Conservation (phyloP, 2,113 vertebrate genomes). For the Coptodon rendalli region DNA sequence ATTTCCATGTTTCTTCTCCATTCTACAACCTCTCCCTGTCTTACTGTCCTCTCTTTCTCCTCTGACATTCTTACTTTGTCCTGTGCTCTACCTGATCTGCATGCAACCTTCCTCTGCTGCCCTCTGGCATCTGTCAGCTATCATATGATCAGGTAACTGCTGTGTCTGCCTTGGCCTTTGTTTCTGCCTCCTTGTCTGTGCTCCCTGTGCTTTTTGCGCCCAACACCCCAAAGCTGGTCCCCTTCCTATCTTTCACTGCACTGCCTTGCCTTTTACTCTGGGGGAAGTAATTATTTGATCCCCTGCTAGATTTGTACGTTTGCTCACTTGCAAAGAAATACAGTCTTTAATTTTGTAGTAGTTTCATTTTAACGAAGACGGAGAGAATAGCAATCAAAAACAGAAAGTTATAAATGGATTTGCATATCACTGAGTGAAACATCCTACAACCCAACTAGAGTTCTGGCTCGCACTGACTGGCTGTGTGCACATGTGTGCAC, state of each 20-base stretch:
- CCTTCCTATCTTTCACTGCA: not conserved
- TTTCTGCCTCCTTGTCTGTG: conserved; percentile 36
- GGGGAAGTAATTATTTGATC: not conserved
- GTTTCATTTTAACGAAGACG: not conserved
- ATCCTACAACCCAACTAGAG: not conserved
- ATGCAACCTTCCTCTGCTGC: conserved; percentile 84
- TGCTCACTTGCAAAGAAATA: not conserved
- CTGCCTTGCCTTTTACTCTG: not conserved
- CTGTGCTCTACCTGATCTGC: conserved; percentile 81
- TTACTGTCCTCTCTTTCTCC: conserved; percentile 20
- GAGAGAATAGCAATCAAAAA: not conserved
- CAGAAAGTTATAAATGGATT: not conserved
- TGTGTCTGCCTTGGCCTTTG: conserved; percentile 67
- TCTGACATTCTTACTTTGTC: conserved; percentile 57
- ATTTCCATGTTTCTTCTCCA: conserved; percentile 2
- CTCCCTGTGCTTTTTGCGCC: not conserved
- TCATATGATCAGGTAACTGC: conserved; percentile 98
- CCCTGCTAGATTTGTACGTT: not conserved
- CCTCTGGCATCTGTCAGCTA: conserved; percentile 93
- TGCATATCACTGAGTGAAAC: not conserved
- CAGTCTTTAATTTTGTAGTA: not conserved
- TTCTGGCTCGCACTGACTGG: not conserved
- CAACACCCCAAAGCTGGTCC: not conserved
- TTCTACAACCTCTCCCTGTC: conserved; percentile 16
- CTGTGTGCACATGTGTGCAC: not conserved